These are phyloP conservation scores for Popillia japonica DNA, from an alignment of 1,140 invertebrate species.

Conservation along the genomic window DNA sequence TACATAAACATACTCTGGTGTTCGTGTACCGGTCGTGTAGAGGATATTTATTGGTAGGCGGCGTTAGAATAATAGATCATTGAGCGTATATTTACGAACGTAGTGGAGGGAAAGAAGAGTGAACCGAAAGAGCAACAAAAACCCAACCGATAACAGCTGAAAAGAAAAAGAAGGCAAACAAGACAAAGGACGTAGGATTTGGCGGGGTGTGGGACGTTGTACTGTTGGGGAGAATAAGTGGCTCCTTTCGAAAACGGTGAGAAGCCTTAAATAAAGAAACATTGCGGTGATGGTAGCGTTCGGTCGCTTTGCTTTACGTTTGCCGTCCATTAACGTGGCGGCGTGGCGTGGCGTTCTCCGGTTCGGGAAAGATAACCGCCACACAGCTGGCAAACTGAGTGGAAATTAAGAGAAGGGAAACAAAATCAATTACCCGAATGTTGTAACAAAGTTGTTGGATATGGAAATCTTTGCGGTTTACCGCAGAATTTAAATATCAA, in stretches of 20 bases:
- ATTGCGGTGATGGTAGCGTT: neutral
- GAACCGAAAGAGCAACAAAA: neutral
- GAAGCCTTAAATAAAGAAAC: conserved; percentile 23
- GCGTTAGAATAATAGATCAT: neutral
- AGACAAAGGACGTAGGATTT: neutral
- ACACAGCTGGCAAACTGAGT: neutral
- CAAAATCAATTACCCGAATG: conserved; percentile 6
- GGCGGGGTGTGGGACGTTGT: neutral
- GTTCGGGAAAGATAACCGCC: neutral
- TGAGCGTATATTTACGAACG: neutral
- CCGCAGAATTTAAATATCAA: conserved; percentile 16
- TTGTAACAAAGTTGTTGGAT: neutral
- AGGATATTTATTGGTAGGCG: conserved; percentile 29
- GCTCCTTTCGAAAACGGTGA: neutral
- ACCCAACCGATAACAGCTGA: neutral
- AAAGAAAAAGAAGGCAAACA: neutral
- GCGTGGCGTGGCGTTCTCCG: neutral
- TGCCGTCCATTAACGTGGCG: neutral
- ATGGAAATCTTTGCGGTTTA: conserved; percentile 24
- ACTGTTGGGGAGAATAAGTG: neutral
- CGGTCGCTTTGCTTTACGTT: neutral
- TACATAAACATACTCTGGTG: neutral
- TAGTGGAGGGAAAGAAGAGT: neutral
- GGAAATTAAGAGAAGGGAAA: conserved; percentile 21
- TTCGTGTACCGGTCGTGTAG: neutral